Conservation (phyloP, 1,140 invertebrate species). For the Ganaspis sp. region DNA sequence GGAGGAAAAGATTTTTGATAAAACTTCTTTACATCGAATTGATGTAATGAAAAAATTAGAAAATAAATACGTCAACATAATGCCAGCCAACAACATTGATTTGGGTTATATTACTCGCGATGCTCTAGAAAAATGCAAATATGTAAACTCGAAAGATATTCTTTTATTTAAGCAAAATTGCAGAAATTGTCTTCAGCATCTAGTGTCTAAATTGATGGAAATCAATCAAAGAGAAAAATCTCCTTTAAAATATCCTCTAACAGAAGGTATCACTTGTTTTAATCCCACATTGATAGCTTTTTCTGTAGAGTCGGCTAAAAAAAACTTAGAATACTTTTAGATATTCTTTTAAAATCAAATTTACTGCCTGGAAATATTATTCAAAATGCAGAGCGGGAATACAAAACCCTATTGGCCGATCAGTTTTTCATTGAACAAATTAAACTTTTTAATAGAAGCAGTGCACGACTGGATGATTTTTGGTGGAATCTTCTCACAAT, state of each 20-base stretch:
- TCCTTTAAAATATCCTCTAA: too few species aligned
- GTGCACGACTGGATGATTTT: neutral
- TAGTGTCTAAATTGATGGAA: constrained; percentile 12
- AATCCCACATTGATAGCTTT: too few species aligned
- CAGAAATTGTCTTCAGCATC: neutral
- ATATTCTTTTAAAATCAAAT: neutral
- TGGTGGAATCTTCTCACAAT: neutral
- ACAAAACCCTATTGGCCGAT: neutral
- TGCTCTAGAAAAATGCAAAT: constrained; percentile 34
- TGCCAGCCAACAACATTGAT: constrained; percentile 27
- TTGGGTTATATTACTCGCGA: constrained; percentile 33
- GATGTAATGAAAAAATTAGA: constrained; percentile 8
- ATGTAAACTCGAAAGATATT: neutral
- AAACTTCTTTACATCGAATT: neutral
- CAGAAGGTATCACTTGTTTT: too few species aligned
- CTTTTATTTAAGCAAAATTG: neutral
- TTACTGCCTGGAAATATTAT: neutral
- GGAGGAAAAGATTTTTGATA: neutral
- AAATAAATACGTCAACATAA: constrained; percentile 14
- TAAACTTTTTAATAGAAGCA: neutral
- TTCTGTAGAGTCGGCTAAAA: too few species aligned
- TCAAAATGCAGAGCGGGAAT: neutral
- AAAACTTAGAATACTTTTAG: too few species aligned
- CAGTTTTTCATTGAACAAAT: neutral
- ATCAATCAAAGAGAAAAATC: too few species aligned